Percentiles rank a stretch among this genome's conserved stretches.
Conservation (phyloP, 2,113 vertebrate genomes). For the Serranochromis macrocephalus region DNA sequence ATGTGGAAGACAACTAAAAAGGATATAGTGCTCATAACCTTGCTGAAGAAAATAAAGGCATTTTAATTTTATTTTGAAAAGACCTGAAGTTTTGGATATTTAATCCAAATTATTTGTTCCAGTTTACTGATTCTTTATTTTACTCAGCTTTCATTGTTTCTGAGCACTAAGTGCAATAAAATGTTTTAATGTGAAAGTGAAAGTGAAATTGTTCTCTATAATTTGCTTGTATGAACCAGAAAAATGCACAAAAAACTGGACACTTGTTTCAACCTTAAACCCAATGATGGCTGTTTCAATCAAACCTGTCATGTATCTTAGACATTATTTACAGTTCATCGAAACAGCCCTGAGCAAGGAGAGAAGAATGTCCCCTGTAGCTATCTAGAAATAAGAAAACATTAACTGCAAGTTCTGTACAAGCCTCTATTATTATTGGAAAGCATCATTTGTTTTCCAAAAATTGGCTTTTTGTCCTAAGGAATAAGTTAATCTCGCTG, state of each 20-base stretch:
- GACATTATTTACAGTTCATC: constrained; percentile 50
- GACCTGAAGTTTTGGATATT: background rate
- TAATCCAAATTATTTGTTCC: background rate
- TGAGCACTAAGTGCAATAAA: background rate
- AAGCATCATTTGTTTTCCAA: background rate
- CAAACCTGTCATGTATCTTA: constrained; percentile 12
- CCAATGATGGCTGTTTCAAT: background rate
- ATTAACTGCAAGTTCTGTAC: background rate
- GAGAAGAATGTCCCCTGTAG: background rate
- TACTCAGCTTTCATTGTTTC: background rate
- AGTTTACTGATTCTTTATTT: background rate
- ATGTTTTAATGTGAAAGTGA: background rate
- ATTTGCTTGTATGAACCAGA: background rate
- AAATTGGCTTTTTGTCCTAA: background rate
- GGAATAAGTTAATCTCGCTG: background rate
- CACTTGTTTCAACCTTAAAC: background rate
- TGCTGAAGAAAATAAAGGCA: background rate
- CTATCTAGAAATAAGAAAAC: background rate
- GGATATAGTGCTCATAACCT: background rate
- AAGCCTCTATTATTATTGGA: background rate
- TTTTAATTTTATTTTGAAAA: background rate
- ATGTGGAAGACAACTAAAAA: background rate
- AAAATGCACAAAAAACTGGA: background rate
- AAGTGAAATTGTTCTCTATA: fast-evolving
- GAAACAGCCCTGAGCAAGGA: background rate